Conservation (phyloP, 1,140 invertebrate genomes). For the Charaxes varanes region DNA sequence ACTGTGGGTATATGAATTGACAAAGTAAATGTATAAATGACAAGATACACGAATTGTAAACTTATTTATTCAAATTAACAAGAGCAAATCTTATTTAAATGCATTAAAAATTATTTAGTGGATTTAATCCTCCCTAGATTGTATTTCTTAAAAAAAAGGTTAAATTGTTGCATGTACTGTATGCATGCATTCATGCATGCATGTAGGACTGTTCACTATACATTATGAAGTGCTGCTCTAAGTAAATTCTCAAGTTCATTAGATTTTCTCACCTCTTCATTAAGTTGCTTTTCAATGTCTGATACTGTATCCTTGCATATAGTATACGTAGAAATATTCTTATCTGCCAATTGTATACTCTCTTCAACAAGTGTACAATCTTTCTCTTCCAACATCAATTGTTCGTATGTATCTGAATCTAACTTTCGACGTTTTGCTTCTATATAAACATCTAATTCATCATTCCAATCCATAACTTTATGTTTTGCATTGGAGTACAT, state of each 20-base stretch:
- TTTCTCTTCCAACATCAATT: slow-evolving; percentile 49
- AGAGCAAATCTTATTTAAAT: too few relatives aligned
- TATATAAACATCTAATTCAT: slow-evolving; percentile 55
- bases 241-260: slow-evolving; percentile 56
- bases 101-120: too few relatives aligned
- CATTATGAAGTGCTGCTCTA: slow-evolving; percentile 34
- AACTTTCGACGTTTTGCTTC: slow-evolving; percentile 56
- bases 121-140: too few relatives aligned
- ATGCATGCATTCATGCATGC: too few relatives aligned
- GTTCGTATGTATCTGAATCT: slow-evolving; percentile 36
- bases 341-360: slow-evolving; percentile 38
- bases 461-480: slow-evolving; percentile 41
- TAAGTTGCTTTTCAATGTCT: slow-evolving; percentile 49
- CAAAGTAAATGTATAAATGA: too few relatives aligned
- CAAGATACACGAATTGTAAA: too few relatives aligned
- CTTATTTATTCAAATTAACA: too few relatives aligned
- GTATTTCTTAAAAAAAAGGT: too few relatives aligned
- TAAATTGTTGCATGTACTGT: too few relatives aligned
- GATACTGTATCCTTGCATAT: slow-evolving; percentile 42
- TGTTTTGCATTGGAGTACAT: slow-evolving; percentile 39
- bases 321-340: slow-evolving; percentile 39
- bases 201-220: too few relatives aligned
- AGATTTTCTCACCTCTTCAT: slow-evolving; percentile 59
- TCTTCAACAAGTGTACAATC: slow-evolving; percentile 49
- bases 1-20: too few relatives aligned